Percentiles rank a stretch among this genome's conserved stretches.
These are phyloP conservation scores for Montipora capitata DNA, from an alignment of 92 coral and sea anemone species.

Conservation along the genomic window DNA sequence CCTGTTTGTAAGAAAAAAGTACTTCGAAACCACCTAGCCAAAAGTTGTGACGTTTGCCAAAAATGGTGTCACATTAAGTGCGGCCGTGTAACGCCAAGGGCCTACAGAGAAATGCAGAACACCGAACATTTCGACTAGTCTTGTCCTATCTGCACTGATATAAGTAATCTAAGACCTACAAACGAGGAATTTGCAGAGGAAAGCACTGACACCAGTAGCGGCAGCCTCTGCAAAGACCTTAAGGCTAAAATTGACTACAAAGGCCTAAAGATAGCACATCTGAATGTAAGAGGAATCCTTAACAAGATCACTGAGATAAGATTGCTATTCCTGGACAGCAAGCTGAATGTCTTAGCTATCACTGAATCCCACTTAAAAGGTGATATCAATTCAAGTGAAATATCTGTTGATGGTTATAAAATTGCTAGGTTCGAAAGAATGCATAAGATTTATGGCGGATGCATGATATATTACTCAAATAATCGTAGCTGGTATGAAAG, in stretches of 20 bases:
- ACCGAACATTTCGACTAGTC: neutral
- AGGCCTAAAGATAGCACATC: constrained; percentile 41
- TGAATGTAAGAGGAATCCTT: constrained; percentile 52
- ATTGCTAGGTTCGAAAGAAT: constrained; percentile 48
- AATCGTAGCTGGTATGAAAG: constrained; percentile 39
- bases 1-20: constrained; percentile 5
- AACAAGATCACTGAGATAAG: constrained; percentile 39
- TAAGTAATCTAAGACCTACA: neutral
- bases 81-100: too few species aligned
- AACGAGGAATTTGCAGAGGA: neutral
- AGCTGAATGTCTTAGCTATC: constrained; percentile 57
- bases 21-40: constrained; percentile 5
- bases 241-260: constrained; percentile 26
- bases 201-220: neutral
- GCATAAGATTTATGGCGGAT: constrained; percentile 51
- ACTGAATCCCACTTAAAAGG: constrained; percentile 49
- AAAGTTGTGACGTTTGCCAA: neutral
- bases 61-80: neutral
- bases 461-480: constrained; percentile 38
- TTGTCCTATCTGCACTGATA: neutral
- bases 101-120: neutral
- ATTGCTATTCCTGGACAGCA: constrained; percentile 31
- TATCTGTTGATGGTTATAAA: constrained; percentile 28
- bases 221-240: neutral
- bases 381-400: constrained; percentile 36